A percentile compares a stretch with the other conserved stretches of the same genome.
Conservation (phyloP, 2,888 invertebrate genomes). For the Synanthedon andrenaeformis region DNA sequence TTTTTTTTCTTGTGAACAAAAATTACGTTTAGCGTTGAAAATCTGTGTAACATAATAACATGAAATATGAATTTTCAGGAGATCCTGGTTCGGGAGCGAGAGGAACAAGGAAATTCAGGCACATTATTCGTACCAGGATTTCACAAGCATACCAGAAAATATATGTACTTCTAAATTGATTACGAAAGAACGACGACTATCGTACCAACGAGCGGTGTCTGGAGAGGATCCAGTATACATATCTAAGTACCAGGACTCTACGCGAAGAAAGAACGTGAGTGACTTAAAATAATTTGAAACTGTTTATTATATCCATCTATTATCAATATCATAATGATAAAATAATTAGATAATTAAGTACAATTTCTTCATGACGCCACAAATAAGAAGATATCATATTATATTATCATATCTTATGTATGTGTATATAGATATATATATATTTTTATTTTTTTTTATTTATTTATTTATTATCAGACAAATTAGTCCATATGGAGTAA, state of each 20-base stretch:
- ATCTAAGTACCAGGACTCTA: constrained; percentile 27
- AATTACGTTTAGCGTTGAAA: no score
- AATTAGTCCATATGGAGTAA: no score
- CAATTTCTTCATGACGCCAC: no score
- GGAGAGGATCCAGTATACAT: constrained; percentile 44
- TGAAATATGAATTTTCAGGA: not conserved
- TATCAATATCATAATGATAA: no score
- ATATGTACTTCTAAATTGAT: constrained; percentile 22
- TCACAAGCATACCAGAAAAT: constrained; percentile 38
- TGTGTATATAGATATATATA: no score
- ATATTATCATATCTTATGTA: no score
- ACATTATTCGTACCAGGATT: constrained; percentile 42
- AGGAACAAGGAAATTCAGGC: constrained; percentile 30
- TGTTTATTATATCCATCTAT: not conserved
- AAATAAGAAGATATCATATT: no score
- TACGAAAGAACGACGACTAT: constrained; percentile 45
- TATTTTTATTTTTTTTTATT: no score
- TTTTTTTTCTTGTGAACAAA: no score
- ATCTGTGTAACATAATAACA: no score
- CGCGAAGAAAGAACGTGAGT: not conserved
- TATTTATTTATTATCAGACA: no score
- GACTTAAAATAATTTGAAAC: not conserved
- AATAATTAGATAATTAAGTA: no score
- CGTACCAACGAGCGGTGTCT: constrained; percentile 57
- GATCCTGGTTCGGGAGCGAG: constrained; percentile 29